Evolutionary conservation across 2,797 vertebrate genomes (phyloP), one percentile per base, ranked within the genome.

Genomic region (Anomalospiza imberbis): DNA sequence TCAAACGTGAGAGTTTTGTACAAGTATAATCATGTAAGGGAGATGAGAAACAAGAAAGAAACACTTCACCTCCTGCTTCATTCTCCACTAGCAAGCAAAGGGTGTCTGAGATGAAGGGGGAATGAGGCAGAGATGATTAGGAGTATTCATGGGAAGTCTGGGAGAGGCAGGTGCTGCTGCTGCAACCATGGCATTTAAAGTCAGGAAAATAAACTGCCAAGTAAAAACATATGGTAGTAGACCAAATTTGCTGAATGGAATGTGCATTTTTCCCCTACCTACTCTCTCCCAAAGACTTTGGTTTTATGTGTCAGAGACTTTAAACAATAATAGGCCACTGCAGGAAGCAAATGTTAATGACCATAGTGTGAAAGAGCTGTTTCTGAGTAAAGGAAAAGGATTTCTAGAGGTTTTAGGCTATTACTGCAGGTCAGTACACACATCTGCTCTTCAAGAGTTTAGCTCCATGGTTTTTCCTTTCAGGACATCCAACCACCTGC

Each of bases 271-370:
- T 5, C 20, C 51, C 67, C 34, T 63, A 57, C 38, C 77, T 72
- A 76, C 62, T 85, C 50, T 36, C 20, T 84, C 63, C 54, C 38
- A 88, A 73, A 91, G 83, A 76, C 45, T 84, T 90, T 17, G 31
- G 17, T 50, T 97, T 95, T 88, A 79, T 73, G 67, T 94, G 61
- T 95, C 83, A 88, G 70, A 93, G 57, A 57, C 61, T 91, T 94
- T 86, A 90, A 93, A 76, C 40, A 95, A 60, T 58, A 92, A 86
- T 26, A 73, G 48, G 50, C 76, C 74, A 61, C 73, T 65, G 85
- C 34, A 76, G 83, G 82, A 95, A 67, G 74, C 31, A 82, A 91
- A 93, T 57, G 77, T 85, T 96, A 91, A 88, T 1, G 12, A 53
- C 42, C 38, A 34, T 9, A 58, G 48, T 67, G 82, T 48, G 77